Percentiles rank a stretch among this genome's conserved stretches.
Evolutionary conservation across 1,140 invertebrate genomes (phyloP).

Genomic region (Dreissena rostriformis): DNA sequence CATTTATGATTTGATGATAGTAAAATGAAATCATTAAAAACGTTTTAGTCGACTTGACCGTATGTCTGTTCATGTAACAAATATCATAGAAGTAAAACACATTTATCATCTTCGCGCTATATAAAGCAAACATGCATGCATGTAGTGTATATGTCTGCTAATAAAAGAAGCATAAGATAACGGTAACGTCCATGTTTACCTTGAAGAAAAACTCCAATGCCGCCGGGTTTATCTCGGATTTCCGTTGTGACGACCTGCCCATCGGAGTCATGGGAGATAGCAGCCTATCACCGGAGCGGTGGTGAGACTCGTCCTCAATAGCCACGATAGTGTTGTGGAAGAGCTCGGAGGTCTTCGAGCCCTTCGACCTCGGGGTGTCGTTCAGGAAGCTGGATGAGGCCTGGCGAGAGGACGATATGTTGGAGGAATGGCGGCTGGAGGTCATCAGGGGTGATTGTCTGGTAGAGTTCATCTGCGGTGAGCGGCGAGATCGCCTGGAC

Average conservation of each 20-base stretch:
- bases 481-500: constrained; percentile 33
- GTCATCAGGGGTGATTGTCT: neutral
- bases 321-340: constrained; percentile 35
- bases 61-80: too few species aligned
- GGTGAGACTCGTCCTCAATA: constrained; percentile 22
- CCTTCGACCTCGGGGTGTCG: constrained; percentile 40
- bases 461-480: constrained; percentile 27
- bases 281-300: constrained; percentile 13
- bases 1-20: too few species aligned
- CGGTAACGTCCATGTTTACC: neutral
- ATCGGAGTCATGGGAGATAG: constrained; percentile 41
- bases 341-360: constrained; percentile 33
- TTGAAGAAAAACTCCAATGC: constrained; percentile 42
- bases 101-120: too few species aligned
- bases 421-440: neutral
- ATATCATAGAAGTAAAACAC: too few species aligned
- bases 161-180: too few species aligned
- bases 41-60: too few species aligned
- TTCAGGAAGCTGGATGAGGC: constrained; percentile 20
- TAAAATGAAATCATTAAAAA: too few species aligned
- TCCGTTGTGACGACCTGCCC: constrained; percentile 23
- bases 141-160: too few species aligned
- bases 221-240: constrained; percentile 11
- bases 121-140: too few species aligned
- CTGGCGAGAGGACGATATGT: neutral